Evolutionary conservation across 2,797 vertebrate species (phyloP), one percentile per base, ranked within the genome.

Genomic region (Labeo calbasu): DNA sequence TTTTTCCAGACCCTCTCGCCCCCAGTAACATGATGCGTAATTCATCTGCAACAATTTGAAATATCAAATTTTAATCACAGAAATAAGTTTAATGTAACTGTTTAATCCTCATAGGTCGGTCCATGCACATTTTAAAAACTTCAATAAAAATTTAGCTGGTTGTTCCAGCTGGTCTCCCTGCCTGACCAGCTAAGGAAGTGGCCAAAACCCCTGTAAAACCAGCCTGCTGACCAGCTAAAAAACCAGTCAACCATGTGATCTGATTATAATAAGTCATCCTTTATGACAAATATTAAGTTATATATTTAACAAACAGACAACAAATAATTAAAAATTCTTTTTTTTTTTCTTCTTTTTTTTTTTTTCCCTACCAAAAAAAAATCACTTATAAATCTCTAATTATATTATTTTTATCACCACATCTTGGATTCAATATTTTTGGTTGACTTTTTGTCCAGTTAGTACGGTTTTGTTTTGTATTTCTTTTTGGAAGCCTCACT

Each of bases 21-120:
- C 93, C 93, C 17, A 94, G 72, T 14, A 93, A 87, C 90, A 93
- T 89, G 82, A 93, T 89, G 73, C 86, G 91, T 77, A 89, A n/a
- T 13, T 84, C 71, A 6, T 82, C 92, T 92, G 89, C 63, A 32
- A 40, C 53, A 25, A 25, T 69, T 15, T 12, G 13, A 68, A 53
- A 51, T 15, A 50, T 13, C 11, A 66, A 15, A 8, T 69, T 69
- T 36, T 36, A 32, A 40, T 53, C 19, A 43, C 2, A 59, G 28
- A 23, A 4, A 51, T 10, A 7, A n/a, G 25, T 14, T 53, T 73
- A 36, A 76, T 9, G 4, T n/a, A 32, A 19, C 50, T 53, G n/a
- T n/a, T n/a, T n/a, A n/a, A n/a, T n/a, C n/a, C n/a, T n/a, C n/a
- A n/a, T n/a, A n/a, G n/a, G n/a, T n/a, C n/a, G n/a, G n/a, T n/a